Evolutionary conservation across 2,797 vertebrate species (phyloP), one percentile per base, ranked within the genome.

Genomic region (Eleutherodactylus coqui): DNA sequence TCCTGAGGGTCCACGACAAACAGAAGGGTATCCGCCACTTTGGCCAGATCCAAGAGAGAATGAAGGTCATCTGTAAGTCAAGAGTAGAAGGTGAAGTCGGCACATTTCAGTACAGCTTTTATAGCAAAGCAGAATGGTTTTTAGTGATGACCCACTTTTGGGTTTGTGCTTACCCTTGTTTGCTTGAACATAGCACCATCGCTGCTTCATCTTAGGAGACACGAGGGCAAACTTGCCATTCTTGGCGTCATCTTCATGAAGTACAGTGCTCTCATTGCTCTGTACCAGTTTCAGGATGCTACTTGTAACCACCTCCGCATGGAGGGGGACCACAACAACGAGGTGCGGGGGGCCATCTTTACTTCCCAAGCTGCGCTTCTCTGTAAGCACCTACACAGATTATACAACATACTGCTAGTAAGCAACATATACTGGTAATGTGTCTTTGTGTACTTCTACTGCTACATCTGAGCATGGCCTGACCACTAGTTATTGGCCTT

Each of bases 281-380:
- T 93, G 94, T 11, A 99, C 93, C 88, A 97, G 88, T 41, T 16
- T 88, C 86, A 96, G 91, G 1, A 93, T 86, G 3, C 89, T 88
- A 0, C 29, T 89, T 0, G 92, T 89, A 8, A 93, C 92, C 0
- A 92, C 92, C 7, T 77, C 83, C 2, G 91, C 82, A 17, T 99
- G 97, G 70, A 99, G 94, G 0, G 94, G 91, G 81, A 99, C 92
- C 84, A 97, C 93, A 0, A 90, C 95, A 83, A 99, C 96, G 58
- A 98, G 92, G 90, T 97, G 97, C 1, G 98, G 97, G 0, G 98
- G 97, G 0, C 97, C 97, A 0, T 98, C 96, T 87, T 94, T 94
- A 92, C 94, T 96, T 86, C 98, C 98, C 0, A 99, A 89, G 27
- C 93, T 94, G 9, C 98, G 94, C 91, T 99, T 99, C 91, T 98